These are phyloP conservation scores for Ypsolopha sequella DNA, from an alignment of 2,888 invertebrate genomes.

Conservation along the genomic window DNA sequence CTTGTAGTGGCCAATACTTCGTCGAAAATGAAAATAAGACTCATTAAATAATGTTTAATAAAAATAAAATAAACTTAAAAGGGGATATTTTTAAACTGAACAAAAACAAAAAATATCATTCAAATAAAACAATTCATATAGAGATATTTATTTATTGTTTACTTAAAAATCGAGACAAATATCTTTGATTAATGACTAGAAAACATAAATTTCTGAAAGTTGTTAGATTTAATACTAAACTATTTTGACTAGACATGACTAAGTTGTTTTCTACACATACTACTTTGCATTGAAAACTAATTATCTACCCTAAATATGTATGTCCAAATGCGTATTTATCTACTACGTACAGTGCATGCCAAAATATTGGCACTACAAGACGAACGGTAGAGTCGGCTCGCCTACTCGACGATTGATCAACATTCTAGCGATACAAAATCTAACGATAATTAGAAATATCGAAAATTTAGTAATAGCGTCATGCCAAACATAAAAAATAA, in stretches of 20 bases:
- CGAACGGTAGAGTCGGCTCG: slow-evolving; percentile 49
- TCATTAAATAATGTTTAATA: too few relatives aligned
- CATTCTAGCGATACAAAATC: slow-evolving; percentile 34
- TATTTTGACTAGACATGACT: slow-evolving; percentile 57
- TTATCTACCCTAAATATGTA: slow-evolving; percentile 16
- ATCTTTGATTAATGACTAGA: slow-evolving; percentile 7
- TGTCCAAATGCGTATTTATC: slow-evolving; percentile 30
- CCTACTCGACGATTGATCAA: slow-evolving; percentile 37
- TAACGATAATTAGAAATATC: slow-evolving; percentile 50
- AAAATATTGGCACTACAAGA: slow-evolving; percentile 62
- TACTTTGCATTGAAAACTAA: slow-evolving; percentile 24
- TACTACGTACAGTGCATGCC: slow-evolving; percentile 40
- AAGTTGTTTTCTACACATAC: slow-evolving; percentile 39
- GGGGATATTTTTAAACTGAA: slow-evolving; percentile 3
- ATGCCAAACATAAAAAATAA: slow-evolving; percentile 67
- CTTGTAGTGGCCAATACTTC: slow-evolving; percentile 35
- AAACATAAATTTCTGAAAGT: slow-evolving; percentile 4
- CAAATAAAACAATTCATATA: slow-evolving; percentile 54
- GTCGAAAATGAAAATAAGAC: not conserved
- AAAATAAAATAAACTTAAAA: not conserved
- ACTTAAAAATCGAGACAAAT: slow-evolving; percentile 19
- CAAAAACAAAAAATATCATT: slow-evolving; percentile 9
- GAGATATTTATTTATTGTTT: slow-evolving; percentile 45
- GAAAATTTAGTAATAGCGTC: slow-evolving; percentile 62
- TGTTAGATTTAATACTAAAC: slow-evolving; percentile 12